A percentile compares a stretch with the other conserved stretches of the same genome.
Conservation (phyloP, 2,888 invertebrate species). For the Chymomyza amoena region DNA sequence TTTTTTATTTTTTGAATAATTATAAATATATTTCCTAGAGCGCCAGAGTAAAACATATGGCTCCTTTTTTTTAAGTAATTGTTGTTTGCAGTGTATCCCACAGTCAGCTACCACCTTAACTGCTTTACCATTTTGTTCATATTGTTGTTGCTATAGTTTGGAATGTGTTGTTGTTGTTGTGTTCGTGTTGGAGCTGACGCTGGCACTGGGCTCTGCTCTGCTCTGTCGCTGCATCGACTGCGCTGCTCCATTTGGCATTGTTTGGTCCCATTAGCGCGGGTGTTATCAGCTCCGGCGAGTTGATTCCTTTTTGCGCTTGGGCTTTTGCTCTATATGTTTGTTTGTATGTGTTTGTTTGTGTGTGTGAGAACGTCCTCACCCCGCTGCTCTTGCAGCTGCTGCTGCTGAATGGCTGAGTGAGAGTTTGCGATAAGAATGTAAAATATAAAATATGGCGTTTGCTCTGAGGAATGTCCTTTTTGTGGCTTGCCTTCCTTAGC, state of each 20-base stretch:
- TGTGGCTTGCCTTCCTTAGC: slow-evolving; percentile 44
- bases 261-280: slow-evolving; percentile 77
- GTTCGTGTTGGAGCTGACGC: slow-evolving; percentile 1
- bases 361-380: slow-evolving; percentile 12
- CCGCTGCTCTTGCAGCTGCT: slow-evolving; percentile 2
- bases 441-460: slow-evolving; percentile 78
- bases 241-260: slow-evolving; percentile 66
- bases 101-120: too few relatives aligned
- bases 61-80: too few relatives aligned
- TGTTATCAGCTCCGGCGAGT: slow-evolving; percentile 74
- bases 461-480: slow-evolving; percentile 78
- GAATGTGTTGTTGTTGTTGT: slow-evolving; percentile 10
- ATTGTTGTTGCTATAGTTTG: slow-evolving; percentile 10
- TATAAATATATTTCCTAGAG: too few relatives aligned
- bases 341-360: slow-evolving; percentile 21
- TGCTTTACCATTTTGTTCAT: not conserved
- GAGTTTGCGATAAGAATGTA: slow-evolving; percentile 78
- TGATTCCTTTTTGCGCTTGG: slow-evolving; percentile 58
- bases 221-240: slow-evolving; percentile 42
- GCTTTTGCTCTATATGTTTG: slow-evolving; percentile 24
- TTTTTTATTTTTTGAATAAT: too few relatives aligned
- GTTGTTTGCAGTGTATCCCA: not conserved
- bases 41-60: too few relatives aligned
- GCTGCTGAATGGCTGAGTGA: slow-evolving; percentile 66
- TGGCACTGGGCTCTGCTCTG: slow-evolving; percentile 7